Evolutionary conservation across 2,797 vertebrate species (phyloP).

Genomic region (Benthosema pterotum): DNA sequence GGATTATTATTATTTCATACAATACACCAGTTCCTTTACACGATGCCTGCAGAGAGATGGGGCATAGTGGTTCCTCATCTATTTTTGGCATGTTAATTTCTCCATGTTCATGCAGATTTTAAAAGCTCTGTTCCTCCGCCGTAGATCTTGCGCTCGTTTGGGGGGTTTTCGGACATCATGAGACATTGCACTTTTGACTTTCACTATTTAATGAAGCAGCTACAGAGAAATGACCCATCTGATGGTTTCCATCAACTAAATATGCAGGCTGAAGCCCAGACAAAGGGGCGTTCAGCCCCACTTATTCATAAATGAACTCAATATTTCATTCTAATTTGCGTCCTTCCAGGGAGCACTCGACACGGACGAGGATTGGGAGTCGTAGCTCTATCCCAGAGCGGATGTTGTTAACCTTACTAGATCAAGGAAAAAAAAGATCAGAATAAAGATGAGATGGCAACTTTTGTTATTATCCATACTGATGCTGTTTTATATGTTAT

Average conservation of each 20-base stretch:
- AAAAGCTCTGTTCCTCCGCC: slow-evolving; percentile 36
- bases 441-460: slow-evolving; percentile 29
- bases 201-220: slow-evolving; percentile 81
- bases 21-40: not conserved
- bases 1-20: not conserved
- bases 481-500: too few relatives aligned
- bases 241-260: slow-evolving; percentile 78
- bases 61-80: not conserved
- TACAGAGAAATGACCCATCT: slow-evolving; percentile 78
- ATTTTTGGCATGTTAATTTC: slow-evolving; percentile 23
- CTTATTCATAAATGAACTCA: slow-evolving; percentile 81
- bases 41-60: too few relatives aligned
- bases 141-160: slow-evolving; percentile 48
- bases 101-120: slow-evolving; percentile 29
- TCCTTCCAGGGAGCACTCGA: slow-evolving; percentile 68
- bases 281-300: slow-evolving; percentile 77
- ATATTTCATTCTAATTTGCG: slow-evolving; percentile 79
- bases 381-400: slow-evolving; percentile 36
- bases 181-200: slow-evolving; percentile 76
- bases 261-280: slow-evolving; percentile 72
- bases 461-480: too few relatives aligned
- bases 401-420: slow-evolving; percentile 53
- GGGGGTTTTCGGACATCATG: slow-evolving; percentile 37
- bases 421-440: slow-evolving; percentile 34
- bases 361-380: slow-evolving; percentile 58